Evolutionary conservation across 2,888 invertebrate species (phyloP).

Genomic region (Archaeoteleia sp.): DNA sequence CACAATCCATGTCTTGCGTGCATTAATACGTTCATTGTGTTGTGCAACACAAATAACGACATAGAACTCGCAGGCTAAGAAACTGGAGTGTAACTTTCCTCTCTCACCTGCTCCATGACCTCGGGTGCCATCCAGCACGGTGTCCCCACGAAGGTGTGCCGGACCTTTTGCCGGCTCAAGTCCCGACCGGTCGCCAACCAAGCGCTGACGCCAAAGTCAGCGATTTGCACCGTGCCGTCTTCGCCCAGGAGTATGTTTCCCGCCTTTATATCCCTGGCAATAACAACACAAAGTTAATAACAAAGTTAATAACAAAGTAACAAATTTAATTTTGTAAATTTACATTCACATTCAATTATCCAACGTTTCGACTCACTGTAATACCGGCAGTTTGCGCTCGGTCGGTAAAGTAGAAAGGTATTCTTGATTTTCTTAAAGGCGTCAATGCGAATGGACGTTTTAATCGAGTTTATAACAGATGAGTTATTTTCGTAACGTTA

Average conservation of each 20-base stretch:
- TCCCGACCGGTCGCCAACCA: slow-evolving; percentile 97
- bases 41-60: slow-evolving; percentile 48
- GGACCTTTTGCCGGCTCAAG: slow-evolving; percentile 92
- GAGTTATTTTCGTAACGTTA: neutral
- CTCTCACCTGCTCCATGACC: slow-evolving; percentile 95
- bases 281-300: slow-evolving; percentile 32
- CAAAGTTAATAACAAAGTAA: slow-evolving; percentile 21
- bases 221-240: slow-evolving; percentile 98
- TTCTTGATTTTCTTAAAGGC: too few species aligned
- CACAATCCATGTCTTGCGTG: slow-evolving; percentile 27
- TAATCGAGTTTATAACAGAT: too few species aligned
- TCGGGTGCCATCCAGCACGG: slow-evolving; percentile 99
- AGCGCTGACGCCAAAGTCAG: slow-evolving; percentile 98
- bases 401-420: too few species aligned
- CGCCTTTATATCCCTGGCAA: slow-evolving; percentile 92
- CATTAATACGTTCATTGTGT: slow-evolving; percentile 38
- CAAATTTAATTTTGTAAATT: slow-evolving; percentile 1
- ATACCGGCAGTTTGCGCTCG: too few species aligned
- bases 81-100: slow-evolving; percentile 74
- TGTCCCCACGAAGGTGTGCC: slow-evolving; percentile 99
- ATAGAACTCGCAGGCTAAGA: slow-evolving; percentile 72
- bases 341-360: too few species aligned
- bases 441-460: too few species aligned
- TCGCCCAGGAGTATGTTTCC: slow-evolving; percentile 98
- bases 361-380: too few species aligned